These are phyloP conservation scores for Selene dorsalis DNA, from an alignment of 2,797 vertebrate genomes.

Conservation along the genomic window DNA sequence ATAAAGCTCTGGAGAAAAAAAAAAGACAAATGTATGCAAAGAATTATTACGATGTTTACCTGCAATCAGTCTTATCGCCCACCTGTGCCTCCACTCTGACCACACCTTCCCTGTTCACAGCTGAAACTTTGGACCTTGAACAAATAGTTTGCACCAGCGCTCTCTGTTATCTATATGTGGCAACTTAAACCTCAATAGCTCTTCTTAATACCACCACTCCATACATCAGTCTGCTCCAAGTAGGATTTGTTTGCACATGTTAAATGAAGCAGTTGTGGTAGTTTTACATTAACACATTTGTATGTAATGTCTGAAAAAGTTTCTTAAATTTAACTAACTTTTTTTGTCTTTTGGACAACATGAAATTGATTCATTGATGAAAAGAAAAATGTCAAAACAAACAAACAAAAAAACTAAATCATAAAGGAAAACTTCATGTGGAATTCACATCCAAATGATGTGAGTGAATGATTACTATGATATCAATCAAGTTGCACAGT, in stretches of 20 bases:
- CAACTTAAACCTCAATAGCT: not conserved
- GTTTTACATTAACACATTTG: not conserved
- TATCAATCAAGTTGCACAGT: not conserved
- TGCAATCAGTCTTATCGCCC: constrained; percentile 52
- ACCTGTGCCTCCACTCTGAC: not conserved
- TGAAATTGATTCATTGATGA: not conserved
- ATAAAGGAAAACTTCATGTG: not conserved
- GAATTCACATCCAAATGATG: not conserved
- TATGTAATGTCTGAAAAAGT: not conserved
- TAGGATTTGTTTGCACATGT: not conserved
- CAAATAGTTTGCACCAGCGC: not conserved
- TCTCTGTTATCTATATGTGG: not conserved
- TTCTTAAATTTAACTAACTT: not conserved
- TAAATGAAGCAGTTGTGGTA: not conserved
- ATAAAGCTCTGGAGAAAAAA: constrained; percentile 43
- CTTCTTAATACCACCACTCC: not conserved
- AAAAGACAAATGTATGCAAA: not conserved
- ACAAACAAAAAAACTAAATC: not conserved
- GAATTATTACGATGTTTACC: not conserved
- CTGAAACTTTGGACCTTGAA: constrained; percentile 57
- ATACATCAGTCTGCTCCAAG: not conserved
- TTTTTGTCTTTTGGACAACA: not conserved
- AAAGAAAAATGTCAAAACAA: not conserved
- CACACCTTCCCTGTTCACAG: not conserved
- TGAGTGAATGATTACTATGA: not conserved